A percentile compares a stretch with the other conserved stretches of the same genome.
These are phyloP conservation scores for Indicator maculatus DNA, from an alignment of 2,113 vertebrate species.

Conservation along the genomic window DNA sequence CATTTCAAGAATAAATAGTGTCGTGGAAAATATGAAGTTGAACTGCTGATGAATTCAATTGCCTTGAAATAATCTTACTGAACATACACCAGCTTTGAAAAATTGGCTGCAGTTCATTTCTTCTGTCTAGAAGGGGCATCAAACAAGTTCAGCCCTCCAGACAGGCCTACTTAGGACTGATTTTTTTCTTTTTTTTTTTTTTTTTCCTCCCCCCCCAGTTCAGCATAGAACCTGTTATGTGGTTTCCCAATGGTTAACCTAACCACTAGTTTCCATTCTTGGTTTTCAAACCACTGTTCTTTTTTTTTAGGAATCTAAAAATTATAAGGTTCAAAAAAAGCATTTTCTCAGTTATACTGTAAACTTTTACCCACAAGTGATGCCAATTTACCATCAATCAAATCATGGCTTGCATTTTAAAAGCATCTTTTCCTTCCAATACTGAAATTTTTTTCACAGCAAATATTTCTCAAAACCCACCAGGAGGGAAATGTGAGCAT, in stretches of 20 bases:
- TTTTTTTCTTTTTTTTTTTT: neutral
- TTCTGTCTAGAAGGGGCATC: neutral
- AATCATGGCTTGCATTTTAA: neutral
- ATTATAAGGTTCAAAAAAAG: accelerated
- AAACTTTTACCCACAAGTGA: neutral
- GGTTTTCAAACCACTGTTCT: neutral
- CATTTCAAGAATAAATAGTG: neutral
- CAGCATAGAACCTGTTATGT: neutral
- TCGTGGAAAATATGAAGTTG: neutral
- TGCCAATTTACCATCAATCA: neutral
- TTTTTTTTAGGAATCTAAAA: neutral
- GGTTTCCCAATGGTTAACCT: neutral
- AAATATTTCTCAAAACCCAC: neutral
- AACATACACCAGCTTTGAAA: neutral
- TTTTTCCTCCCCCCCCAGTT: neutral
- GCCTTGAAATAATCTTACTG: neutral
- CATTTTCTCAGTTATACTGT: neutral
- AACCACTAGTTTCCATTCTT: neutral
- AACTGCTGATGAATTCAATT: neutral
- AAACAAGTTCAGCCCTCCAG: neutral
- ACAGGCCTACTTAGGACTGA: neutral
- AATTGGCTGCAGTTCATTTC: neutral
- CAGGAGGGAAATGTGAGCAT: neutral
- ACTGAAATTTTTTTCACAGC: neutral
- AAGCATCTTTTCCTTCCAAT: neutral